Evolutionary conservation across 2,113 vertebrate genomes (phyloP).

Genomic region (Siniperca chuatsi): DNA sequence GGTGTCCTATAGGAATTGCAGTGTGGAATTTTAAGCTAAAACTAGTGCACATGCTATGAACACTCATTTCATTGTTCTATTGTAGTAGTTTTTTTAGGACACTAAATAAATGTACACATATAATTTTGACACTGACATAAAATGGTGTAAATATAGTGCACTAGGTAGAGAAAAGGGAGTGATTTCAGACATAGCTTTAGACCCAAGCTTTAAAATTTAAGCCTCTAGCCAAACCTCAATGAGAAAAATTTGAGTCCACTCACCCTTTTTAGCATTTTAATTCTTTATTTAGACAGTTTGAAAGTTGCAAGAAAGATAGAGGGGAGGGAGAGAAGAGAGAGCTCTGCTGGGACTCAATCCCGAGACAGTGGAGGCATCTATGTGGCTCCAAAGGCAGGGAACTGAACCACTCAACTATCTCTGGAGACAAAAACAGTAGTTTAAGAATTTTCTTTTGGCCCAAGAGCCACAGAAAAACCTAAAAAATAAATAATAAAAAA

Average conservation of each 20-base stretch:
- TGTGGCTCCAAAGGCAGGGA: slow-evolving; percentile 19
- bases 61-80: neutral
- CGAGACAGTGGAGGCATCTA: slow-evolving; percentile 24
- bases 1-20: neutral
- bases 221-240: neutral
- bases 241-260: neutral
- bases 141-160: neutral
- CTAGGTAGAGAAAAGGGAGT: neutral
- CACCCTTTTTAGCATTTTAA: slow-evolving; percentile 28
- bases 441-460: slow-evolving; percentile 31
- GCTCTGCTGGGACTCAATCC: slow-evolving; percentile 50
- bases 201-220: neutral
- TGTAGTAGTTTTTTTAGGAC: neutral
- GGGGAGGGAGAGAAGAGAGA: slow-evolving; percentile 3
- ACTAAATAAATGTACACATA: neutral
- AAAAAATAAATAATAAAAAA: neutral
- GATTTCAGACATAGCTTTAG: neutral
- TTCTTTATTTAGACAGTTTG: slow-evolving; percentile 46
- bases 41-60: neutral
- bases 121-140: neutral
- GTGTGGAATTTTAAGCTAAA: neutral
- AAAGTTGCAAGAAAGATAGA: slow-evolving; percentile 22
- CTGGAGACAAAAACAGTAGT: slow-evolving; percentile 25
- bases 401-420: slow-evolving; percentile 46
- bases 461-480: slow-evolving; percentile 5